These are phyloP conservation scores for Irena cyanogastra DNA, from an alignment of 2,113 vertebrate genomes.

Conservation along the genomic window DNA sequence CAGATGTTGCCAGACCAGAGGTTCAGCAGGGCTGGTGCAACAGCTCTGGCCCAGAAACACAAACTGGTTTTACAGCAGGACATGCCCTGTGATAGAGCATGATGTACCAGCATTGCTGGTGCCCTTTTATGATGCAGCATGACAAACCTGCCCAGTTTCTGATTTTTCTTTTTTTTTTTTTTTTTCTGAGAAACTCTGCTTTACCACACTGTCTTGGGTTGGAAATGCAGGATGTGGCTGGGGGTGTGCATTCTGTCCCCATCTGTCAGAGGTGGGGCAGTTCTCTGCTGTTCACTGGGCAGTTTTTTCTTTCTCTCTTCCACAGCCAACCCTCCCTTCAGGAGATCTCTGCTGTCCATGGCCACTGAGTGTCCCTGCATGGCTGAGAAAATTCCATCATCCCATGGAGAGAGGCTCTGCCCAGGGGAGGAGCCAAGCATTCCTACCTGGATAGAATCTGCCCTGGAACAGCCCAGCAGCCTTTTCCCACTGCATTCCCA, in stretches of 20 bases:
- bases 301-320: not conserved
- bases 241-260: not conserved
- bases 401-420: too few relatives aligned
- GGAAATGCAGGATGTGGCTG: not conserved
- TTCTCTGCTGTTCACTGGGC: not conserved
- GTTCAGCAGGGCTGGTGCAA: not conserved
- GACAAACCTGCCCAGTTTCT: not conserved
- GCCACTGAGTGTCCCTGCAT: too few relatives aligned
- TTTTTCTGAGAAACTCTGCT: not conserved
- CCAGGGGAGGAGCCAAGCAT: too few relatives aligned
- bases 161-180: not conserved
- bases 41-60: not conserved
- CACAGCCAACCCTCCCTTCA: not conserved
- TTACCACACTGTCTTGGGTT: not conserved
- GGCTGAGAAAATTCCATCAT: too few relatives aligned
- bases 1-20: not conserved
- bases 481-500: too few relatives aligned
- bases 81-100: not conserved
- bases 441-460: too few relatives aligned
- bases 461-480: too few relatives aligned
- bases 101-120: not conserved
- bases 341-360: not conserved
- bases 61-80: not conserved
- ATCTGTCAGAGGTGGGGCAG: not conserved
- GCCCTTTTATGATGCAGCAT: rapidly evolving